Conservation (phyloP, 2,888 invertebrate species). For the Diarsia brunnea region DNA sequence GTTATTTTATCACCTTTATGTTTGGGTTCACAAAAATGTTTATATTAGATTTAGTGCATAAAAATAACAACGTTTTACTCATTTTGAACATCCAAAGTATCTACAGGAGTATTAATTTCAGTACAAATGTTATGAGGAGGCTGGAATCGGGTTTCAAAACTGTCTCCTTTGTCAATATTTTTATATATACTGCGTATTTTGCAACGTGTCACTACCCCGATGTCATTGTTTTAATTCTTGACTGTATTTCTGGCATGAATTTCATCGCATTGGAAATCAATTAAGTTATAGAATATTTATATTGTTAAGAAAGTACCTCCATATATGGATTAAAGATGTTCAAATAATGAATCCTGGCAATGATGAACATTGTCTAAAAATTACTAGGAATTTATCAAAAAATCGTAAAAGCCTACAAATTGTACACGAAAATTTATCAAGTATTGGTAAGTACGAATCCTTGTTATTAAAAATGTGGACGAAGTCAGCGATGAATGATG, state of each 20-base stretch:
- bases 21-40: slow-evolving; percentile 12
- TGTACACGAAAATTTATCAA: slow-evolving; percentile 17
- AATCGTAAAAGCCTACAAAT: slow-evolving; percentile 19
- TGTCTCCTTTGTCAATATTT: not conserved
- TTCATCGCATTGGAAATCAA: slow-evolving; percentile 24
- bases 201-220: not conserved
- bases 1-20: not conserved
- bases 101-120: slow-evolving; percentile 8
- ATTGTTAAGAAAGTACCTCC: slow-evolving; percentile 22
- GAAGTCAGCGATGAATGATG: not conserved
- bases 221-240: not conserved
- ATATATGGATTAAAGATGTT: slow-evolving; percentile 19
- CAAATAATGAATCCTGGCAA: not conserved
- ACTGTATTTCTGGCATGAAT: not conserved
- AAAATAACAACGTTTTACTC: slow-evolving; percentile 4
- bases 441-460: slow-evolving; percentile 26
- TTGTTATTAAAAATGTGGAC: not conserved
- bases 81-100: slow-evolving; percentile 28
- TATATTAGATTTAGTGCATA: slow-evolving; percentile 15
- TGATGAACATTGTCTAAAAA: slow-evolving; percentile 3
- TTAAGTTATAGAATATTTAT: slow-evolving; percentile 22
- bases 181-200: not conserved
- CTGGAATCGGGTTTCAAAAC: slow-evolving; percentile 28
- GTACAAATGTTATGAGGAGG: not conserved
- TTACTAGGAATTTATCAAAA: slow-evolving; percentile 6